phyloP scores from a whole-genome alignment of 2,797 vertebrate species.

The Myotis vivesi region DNA sequence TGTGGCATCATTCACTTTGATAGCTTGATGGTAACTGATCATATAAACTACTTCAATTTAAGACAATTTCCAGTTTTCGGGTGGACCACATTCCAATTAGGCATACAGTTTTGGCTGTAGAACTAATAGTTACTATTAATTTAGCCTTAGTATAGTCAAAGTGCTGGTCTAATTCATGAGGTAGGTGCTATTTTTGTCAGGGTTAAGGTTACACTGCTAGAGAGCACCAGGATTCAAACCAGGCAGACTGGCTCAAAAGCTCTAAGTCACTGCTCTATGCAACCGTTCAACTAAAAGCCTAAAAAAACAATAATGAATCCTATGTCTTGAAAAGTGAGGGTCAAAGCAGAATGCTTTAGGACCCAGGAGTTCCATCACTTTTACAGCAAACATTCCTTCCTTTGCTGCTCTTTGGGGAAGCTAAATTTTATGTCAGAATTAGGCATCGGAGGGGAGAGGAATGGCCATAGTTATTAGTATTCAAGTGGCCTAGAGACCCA shows the following conservation, averaged over 20 bases:
- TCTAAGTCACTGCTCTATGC: background rate
- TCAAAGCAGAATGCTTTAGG: background rate
- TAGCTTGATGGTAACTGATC: background rate
- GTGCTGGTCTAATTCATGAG: background rate
- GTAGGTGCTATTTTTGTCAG: slow-evolving; percentile 17
- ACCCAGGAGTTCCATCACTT: background rate
- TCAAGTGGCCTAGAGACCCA: background rate
- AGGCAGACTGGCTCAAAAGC: background rate
- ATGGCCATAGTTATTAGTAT: background rate
- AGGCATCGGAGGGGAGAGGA: background rate
- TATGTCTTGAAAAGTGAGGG: background rate
- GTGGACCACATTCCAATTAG: background rate
- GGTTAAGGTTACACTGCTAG: background rate
- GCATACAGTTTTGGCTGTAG: background rate
- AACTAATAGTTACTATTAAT: background rate
- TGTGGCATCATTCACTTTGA: background rate
- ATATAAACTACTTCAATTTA: background rate
- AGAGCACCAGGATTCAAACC: background rate
- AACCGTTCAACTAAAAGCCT: background rate
- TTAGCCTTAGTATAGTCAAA: background rate
- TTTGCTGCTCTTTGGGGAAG: background rate
- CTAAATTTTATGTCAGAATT: background rate
- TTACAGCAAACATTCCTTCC: background rate
- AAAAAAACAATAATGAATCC: background rate
- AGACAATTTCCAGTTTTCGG: background rate